Conservation (phyloP, 2,888 invertebrate genomes). For the Nomada fucata region DNA sequence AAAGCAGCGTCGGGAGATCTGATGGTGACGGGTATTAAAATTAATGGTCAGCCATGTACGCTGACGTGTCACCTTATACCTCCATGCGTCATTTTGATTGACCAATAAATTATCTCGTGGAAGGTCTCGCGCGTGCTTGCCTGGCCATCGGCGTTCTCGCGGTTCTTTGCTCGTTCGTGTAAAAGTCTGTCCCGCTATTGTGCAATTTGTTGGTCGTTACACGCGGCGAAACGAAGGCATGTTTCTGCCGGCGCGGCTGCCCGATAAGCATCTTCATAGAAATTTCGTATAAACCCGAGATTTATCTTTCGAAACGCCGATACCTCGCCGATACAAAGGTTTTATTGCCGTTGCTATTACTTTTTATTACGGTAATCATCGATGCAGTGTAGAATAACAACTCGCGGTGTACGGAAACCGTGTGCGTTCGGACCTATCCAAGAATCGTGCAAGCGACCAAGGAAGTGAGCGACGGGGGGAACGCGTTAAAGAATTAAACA, state of each 20-base stretch:
- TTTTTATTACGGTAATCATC: too few species aligned
- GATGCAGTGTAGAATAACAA: too few species aligned
- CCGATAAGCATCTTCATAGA: constrained; percentile 12
- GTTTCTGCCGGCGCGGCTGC: neutral
- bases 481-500: too few species aligned
- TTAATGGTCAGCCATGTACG: constrained; percentile 82
- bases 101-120: constrained; percentile 82
- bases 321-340: neutral
- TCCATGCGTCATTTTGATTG: constrained; percentile 83
- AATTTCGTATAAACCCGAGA: neutral
- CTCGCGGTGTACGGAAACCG: too few species aligned
- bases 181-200: constrained; percentile 49
- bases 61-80: constrained; percentile 84
- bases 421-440: too few species aligned
- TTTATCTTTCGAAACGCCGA: neutral
- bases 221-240: constrained; percentile 20
- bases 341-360: too few species aligned
- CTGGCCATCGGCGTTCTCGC: constrained; percentile 56
- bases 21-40: constrained; percentile 81
- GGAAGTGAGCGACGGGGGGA: too few species aligned
- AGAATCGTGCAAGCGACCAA: too few species aligned
- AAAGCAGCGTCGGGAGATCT: constrained; percentile 74
- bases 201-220: constrained; percentile 42
- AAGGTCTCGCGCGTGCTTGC: constrained; percentile 66
- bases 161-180: constrained; percentile 54